phyloP scores from a whole-genome alignment of 2,113 vertebrate species.

The Anser cygnoides region DNA sequence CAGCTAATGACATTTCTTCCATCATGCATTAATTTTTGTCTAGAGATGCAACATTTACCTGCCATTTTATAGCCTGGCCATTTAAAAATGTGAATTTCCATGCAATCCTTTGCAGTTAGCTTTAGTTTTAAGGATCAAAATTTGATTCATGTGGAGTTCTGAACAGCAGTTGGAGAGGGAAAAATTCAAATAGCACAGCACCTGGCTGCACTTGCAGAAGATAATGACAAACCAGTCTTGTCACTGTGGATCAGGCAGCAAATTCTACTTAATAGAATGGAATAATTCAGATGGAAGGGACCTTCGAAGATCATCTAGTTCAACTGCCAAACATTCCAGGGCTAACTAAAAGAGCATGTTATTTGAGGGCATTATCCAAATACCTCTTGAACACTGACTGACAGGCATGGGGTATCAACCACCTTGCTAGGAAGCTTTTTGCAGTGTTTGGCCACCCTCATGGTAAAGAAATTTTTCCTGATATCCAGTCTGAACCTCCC shows the following conservation, averaged over 20 bases:
- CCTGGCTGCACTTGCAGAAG: neutral
- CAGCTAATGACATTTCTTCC: neutral
- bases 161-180: neutral
- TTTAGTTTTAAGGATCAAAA: neutral
- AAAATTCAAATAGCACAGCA: neutral
- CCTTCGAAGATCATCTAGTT: neutral
- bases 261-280: neutral
- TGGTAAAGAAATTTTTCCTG: neutral
- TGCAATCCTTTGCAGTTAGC: neutral
- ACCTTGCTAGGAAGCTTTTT: neutral
- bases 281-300: neutral
- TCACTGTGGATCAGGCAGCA: neutral
- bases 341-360: neutral
- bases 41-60: neutral
- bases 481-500: neutral
- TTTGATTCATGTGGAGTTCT: neutral
- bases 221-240: neutral
- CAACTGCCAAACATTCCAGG: neutral
- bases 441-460: neutral
- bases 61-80: neutral
- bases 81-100: neutral
- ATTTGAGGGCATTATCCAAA: neutral
- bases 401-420: neutral
- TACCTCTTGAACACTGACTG: neutral
- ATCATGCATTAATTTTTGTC: neutral